Evolutionary conservation across 2,797 vertebrate genomes (phyloP), one percentile per base, ranked within the genome.

Genomic region (Pipistrellus nathusii): DNA sequence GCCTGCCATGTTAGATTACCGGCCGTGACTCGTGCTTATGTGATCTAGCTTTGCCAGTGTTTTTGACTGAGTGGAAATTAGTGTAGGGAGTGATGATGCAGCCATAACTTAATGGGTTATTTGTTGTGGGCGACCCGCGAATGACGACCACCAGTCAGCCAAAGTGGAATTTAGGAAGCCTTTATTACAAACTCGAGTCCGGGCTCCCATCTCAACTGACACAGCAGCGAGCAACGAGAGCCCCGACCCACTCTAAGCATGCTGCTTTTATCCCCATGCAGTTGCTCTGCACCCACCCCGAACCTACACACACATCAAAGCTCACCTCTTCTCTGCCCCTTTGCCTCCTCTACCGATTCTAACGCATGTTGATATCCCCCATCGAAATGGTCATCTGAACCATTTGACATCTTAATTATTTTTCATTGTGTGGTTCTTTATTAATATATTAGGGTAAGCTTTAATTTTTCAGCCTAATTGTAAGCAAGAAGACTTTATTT

Each of bases 401-500:
- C 76, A 62, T 20, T 59, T 75, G 35, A 18, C 7, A 77, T 94
- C 88, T 20, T 46, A 76, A n/a, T 73, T 73, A 59, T 64, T 81
- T 86, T 30, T n/a, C 30, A 82, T 68, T 82, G n/a, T 71, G 90
- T 80, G 6, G 32, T 68, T 25, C 32, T 46, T 91, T 87, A 78
- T 44, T 48, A 1, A 18, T 57, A 5, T 25, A 38, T 57, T 66
- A 84, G 9, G 55, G 2, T 88, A 80, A 85, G 38, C 10, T 85
- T 85, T 66, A 78, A 41, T 30, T 94, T 59, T 5, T 35, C 25
- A 85, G 20, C 10, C 86, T 8, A 85, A 25, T 12, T 83, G 32
- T 80, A 88, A 83, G n/a, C 35, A 88, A 6, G 80, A 51, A 55
- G 23, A 11, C 25, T 64, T 48, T 57, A 53, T 57, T 94, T 94